Conservation (phyloP, 2,113 vertebrate genomes). For the Hiodon tergisus region DNA sequence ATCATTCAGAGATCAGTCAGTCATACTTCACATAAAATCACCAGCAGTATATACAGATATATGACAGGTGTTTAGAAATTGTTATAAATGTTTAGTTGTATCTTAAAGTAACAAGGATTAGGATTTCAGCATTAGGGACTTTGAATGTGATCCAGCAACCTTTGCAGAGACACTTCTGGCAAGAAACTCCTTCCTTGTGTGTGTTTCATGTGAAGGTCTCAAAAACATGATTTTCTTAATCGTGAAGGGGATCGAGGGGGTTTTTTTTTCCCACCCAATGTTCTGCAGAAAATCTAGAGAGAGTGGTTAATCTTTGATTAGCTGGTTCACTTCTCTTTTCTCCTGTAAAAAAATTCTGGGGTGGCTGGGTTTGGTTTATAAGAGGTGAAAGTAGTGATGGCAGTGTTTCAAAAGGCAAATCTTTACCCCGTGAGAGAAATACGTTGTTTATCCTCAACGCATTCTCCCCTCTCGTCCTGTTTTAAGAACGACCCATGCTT, state of each 20-base stretch:
- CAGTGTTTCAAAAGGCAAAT: constrained; percentile 18
- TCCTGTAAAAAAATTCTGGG: not conserved
- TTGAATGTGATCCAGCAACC: no score
- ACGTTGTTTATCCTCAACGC: constrained; percentile 20
- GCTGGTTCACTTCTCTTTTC: constrained; percentile 11
- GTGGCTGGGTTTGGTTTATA: constrained; percentile 17
- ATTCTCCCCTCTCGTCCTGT: not conserved
- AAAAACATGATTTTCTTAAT: not conserved
- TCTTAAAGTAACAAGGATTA: not conserved
- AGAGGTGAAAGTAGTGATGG: constrained; percentile 23
- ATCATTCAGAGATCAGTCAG: not conserved
- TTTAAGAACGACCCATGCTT: constrained; percentile 15
- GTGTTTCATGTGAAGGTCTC: not conserved
- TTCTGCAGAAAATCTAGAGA: constrained; percentile 10
- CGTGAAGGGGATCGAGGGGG: constrained; percentile 3
- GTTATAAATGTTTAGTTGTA: constrained; percentile 5
- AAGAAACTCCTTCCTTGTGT: not conserved
- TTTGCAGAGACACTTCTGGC: no score
- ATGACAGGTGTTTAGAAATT: not conserved
- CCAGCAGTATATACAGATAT: no score
- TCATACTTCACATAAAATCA: not conserved
- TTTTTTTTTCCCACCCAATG: constrained; percentile 10
- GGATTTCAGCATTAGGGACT: not conserved
- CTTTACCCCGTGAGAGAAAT: constrained; percentile 15
- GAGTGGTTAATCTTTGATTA: constrained; percentile 16